Evolutionary conservation across 2,797 vertebrate genomes (phyloP).

Genomic region (Lophotriccus pileatus): DNA sequence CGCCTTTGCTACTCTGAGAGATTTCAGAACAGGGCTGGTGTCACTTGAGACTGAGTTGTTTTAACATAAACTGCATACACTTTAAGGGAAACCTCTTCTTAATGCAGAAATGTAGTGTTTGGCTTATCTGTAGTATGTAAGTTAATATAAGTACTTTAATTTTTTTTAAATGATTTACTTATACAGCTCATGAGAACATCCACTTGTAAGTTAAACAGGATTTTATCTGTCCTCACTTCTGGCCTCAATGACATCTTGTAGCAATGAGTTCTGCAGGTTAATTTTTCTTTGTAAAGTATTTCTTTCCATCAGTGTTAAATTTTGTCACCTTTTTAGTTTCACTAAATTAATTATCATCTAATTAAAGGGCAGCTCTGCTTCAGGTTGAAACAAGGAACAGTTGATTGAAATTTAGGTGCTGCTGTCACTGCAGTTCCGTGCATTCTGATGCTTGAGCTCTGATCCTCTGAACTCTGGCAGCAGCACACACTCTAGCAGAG

Average conservation of each 20-base stretch:
- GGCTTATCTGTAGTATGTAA: not conserved
- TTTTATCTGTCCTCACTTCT: not conserved
- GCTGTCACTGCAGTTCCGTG: slow-evolving; percentile 12
- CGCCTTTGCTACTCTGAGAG: fast-evolving
- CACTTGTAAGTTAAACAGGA: not conserved
- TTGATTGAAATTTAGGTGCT: slow-evolving; percentile 23
- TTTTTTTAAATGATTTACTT: not conserved
- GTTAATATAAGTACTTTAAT: not conserved
- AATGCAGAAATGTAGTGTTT: not conserved
- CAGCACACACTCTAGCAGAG: not conserved
- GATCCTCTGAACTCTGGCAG: slow-evolving; percentile 3
- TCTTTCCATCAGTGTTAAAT: not conserved
- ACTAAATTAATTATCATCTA: slow-evolving; percentile 14
- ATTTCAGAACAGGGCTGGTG: not conserved
- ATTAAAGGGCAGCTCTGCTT: slow-evolving; percentile 11
- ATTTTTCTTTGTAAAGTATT: not conserved
- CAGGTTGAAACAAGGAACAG: slow-evolving; percentile 9
- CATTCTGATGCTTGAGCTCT: not conserved
- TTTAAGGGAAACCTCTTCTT: not conserved
- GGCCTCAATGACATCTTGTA: not conserved
- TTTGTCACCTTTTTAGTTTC: slow-evolving; percentile 29
- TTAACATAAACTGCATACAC: not conserved
- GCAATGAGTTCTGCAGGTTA: not conserved
- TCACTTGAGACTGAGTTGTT: not conserved
- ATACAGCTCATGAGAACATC: not conserved